phyloP scores from a whole-genome alignment of 2,113 vertebrate genomes.

The Nesogale talazaci region DNA sequence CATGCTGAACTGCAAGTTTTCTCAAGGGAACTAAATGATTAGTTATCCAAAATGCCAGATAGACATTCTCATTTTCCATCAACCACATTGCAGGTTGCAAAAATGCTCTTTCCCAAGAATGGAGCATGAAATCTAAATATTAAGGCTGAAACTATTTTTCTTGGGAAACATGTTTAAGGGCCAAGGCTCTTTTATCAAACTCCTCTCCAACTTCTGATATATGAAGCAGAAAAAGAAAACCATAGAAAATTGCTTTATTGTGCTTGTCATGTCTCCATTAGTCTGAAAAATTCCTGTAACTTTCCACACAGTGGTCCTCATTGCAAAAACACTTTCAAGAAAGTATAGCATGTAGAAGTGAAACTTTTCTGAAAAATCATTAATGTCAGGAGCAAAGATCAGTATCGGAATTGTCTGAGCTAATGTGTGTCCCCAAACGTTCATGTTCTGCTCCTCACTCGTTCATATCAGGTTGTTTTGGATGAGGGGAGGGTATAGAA shows the following conservation, averaged over 20 bases:
- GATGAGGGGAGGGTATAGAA: not conserved
- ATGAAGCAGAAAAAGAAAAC: not conserved
- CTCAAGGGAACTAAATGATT: not conserved
- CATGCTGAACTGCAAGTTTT: constrained; percentile 41
- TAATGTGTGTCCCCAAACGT: not conserved
- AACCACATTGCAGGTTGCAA: not conserved
- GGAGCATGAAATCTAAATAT: not conserved
- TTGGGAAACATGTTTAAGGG: not conserved
- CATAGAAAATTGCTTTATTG: not conserved
- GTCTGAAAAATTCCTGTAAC: not conserved
- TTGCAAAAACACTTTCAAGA: not conserved
- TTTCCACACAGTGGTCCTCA: not conserved
- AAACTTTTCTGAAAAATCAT: not conserved
- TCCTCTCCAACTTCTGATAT: constrained; percentile 19
- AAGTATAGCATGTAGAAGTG: not conserved
- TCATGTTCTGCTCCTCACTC: not conserved
- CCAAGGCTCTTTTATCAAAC: not conserved
- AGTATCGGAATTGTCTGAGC: not conserved
- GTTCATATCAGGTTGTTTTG: not conserved
- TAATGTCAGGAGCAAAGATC: not conserved
- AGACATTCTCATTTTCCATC: not conserved
- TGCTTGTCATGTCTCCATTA: not conserved
- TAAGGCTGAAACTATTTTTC: not conserved
- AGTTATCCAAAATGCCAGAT: not conserved
- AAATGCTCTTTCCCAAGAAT: not conserved